phyloP scores from a whole-genome alignment of 2,888 invertebrate genomes.

The Polia nebulosa region DNA sequence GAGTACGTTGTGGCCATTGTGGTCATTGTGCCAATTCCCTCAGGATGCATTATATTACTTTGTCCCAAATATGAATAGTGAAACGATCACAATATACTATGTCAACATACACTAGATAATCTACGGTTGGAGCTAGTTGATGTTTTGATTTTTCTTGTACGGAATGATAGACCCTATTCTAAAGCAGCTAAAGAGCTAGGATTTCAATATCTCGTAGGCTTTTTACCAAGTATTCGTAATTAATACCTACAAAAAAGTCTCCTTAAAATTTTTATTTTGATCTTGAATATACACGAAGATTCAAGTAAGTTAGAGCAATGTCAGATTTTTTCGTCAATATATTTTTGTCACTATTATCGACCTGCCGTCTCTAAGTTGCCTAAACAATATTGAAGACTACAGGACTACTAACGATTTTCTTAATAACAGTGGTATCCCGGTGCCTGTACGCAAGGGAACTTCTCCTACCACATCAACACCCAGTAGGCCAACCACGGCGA shows the following conservation, averaged over 20 bases:
- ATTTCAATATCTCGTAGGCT: background rate
- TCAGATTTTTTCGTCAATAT: background rate
- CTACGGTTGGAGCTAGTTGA: slow-evolving; percentile 9
- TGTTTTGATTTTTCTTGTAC: slow-evolving; percentile 2
- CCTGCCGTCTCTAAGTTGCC: background rate
- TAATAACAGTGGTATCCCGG: slow-evolving; percentile 88
- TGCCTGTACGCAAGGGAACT: slow-evolving; percentile 86
- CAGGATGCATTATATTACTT: slow-evolving; percentile 52
- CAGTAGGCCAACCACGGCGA: slow-evolving; percentile 66
- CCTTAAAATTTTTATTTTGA: background rate
- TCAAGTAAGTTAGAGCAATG: too few relatives aligned
- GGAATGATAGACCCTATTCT: background rate
- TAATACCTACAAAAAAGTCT: background rate
- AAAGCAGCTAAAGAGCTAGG: background rate
- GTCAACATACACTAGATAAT: slow-evolving; percentile 15
- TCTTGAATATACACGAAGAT: slow-evolving; percentile 7
- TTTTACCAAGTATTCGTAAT: background rate
- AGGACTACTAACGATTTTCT: background rate
- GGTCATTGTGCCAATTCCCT: slow-evolving; percentile 49
- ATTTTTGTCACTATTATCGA: background rate
- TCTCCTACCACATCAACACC: slow-evolving; percentile 85
- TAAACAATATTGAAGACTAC: background rate
- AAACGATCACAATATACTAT: slow-evolving; percentile 13
- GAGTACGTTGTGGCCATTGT: slow-evolving; percentile 26
- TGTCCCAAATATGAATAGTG: slow-evolving; percentile 46